phyloP scores from a whole-genome alignment of 2,888 invertebrate species.

The Aelia acuminata region DNA sequence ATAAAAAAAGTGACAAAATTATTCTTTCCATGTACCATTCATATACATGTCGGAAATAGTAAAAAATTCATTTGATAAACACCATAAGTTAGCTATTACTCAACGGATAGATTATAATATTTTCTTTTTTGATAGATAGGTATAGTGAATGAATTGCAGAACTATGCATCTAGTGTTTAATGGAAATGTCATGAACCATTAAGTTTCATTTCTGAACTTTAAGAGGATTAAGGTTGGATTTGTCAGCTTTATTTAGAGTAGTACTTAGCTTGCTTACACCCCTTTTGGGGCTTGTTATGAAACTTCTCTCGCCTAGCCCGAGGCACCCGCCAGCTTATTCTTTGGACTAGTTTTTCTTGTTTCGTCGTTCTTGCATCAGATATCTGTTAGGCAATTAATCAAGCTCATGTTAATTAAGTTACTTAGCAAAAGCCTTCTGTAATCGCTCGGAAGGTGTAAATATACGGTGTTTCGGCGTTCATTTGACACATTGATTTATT shows the following conservation, averaged over 20 bases:
- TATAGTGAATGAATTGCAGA: background rate
- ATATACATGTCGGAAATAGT: no score
- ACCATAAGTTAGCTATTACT: background rate
- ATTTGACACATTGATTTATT: background rate
- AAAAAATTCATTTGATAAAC: no score
- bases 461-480: background rate
- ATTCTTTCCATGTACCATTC: no score
- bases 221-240: background rate
- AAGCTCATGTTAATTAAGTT: background rate
- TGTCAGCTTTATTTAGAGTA: background rate
- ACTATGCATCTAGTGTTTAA: background rate
- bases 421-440: background rate
- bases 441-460: background rate
- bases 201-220: constrained; percentile 3
- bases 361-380: background rate
- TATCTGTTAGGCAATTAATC: background rate
- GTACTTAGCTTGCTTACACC: background rate
- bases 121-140: background rate
- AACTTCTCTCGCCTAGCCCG: background rate
- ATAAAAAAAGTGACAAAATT: no score
- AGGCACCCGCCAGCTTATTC: background rate
- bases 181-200: background rate
- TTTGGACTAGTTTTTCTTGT: constrained; percentile 15
- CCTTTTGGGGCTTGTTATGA: background rate
- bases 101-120: background rate